Evolutionary conservation across 2,797 vertebrate genomes (phyloP).

Genomic region (Coreius guichenoti): DNA sequence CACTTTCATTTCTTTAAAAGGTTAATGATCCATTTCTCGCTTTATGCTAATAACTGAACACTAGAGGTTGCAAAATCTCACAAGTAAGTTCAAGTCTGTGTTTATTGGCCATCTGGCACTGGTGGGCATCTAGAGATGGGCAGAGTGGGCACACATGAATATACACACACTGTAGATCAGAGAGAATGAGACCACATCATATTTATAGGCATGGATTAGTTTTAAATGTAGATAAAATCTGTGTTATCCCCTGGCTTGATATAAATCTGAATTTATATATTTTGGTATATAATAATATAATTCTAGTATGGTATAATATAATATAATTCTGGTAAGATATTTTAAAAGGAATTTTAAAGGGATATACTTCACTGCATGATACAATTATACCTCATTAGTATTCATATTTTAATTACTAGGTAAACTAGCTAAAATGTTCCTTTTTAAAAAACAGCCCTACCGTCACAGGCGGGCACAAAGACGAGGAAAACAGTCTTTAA

Average conservation of each 20-base stretch:
- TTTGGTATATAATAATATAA: background rate
- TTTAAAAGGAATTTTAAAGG: background rate
- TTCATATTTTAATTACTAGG: background rate
- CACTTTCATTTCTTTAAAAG: conserved; percentile 34
- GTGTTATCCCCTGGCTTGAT: background rate
- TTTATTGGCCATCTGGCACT: conserved; percentile 5
- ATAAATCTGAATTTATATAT: background rate
- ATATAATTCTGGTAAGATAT: background rate
- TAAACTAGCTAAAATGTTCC: background rate
- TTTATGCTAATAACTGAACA: conserved; percentile 13
- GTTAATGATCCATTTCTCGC: conserved; percentile 31
- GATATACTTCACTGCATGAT: background rate
- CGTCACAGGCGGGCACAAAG: background rate
- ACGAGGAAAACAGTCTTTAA: background rate
- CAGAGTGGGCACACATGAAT: background rate
- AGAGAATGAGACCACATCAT: background rate
- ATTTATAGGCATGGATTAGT: background rate
- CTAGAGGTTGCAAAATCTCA: conserved; percentile 12
- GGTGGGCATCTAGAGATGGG: background rate
- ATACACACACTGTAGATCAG: background rate
- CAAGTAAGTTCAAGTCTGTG: background rate
- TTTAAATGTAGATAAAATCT: background rate
- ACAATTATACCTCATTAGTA: background rate
- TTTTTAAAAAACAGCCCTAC: background rate
- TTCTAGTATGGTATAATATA: background rate